A percentile compares a stretch with the other conserved stretches of the same genome.
These are phyloP conservation scores for Chrysolina oricalcia DNA, from an alignment of 2,888 invertebrate species.

Conservation along the genomic window DNA sequence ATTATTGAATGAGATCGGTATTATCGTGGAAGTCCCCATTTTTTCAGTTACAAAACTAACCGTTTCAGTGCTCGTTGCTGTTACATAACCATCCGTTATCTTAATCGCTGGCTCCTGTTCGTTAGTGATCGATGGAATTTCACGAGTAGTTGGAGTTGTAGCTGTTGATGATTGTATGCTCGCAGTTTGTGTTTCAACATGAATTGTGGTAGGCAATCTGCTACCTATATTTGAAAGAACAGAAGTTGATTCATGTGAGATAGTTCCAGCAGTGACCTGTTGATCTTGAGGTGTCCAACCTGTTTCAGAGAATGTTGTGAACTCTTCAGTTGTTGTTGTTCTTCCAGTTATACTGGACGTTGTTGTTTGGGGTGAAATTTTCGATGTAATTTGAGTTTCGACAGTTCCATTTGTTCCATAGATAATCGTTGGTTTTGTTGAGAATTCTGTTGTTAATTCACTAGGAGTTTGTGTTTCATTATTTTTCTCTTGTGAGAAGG, in stretches of 20 bases:
- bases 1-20: conserved; percentile 65
- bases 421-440: too few species aligned
- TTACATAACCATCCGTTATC: not conserved
- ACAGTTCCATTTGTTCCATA: too few species aligned
- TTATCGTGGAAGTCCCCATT: not conserved
- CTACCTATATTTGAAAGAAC: not conserved
- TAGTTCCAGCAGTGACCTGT: not conserved
- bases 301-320: not conserved
- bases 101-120: not conserved
- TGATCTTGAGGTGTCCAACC: not conserved
- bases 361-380: too few species aligned
- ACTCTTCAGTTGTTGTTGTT: not conserved
- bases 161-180: not conserved
- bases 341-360: too few species aligned
- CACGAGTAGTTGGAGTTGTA: conserved; percentile 10
- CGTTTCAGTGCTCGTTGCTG: conserved; percentile 19
- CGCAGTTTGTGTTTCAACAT: not conserved
- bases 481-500: too few species aligned
- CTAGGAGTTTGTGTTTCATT: too few species aligned
- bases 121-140: not conserved
- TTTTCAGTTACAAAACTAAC: not conserved
- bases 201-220: not conserved
- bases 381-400: too few species aligned
- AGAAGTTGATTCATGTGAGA: not conserved
- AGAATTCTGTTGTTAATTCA: too few species aligned